phyloP scores from a whole-genome alignment of 2,888 invertebrate species.

The Orthonychiurus folsomi region DNA sequence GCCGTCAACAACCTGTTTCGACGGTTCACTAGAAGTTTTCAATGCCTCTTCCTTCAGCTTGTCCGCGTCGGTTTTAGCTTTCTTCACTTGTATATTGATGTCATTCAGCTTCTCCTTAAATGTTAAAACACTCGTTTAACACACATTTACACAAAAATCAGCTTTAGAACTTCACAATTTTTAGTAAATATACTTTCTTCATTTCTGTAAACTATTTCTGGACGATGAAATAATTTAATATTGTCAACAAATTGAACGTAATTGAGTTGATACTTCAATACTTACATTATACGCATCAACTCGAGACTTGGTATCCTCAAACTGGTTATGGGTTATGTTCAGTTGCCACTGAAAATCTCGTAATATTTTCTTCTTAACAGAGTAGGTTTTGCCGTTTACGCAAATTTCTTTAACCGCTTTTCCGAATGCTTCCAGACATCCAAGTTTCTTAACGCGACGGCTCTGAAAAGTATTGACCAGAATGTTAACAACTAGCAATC shows the following conservation, averaged over 20 bases:
- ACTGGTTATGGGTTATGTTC: constrained; percentile 19
- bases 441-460: too few relatives aligned
- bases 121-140: too few relatives aligned
- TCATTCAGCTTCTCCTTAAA: too few relatives aligned
- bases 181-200: too few relatives aligned
- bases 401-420: constrained; percentile 13
- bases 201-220: background rate
- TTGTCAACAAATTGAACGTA: constrained; percentile 25
- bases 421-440: constrained; percentile 14
- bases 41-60: too few relatives aligned
- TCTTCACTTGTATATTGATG: too few relatives aligned
- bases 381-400: constrained; percentile 10
- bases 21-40: background rate
- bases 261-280: background rate
- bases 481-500: too few relatives aligned
- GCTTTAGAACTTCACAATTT: too few relatives aligned
- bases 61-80: background rate
- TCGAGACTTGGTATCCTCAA: constrained; percentile 24
- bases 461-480: too few relatives aligned
- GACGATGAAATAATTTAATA: constrained; percentile 18
- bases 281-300: background rate
- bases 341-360: constrained; percentile 21
- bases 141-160: too few relatives aligned
- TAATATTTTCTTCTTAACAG: constrained; percentile 21
- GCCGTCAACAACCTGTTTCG: background rate